These are phyloP conservation scores for Clupea harengus DNA, from an alignment of 2,113 vertebrate species.

Conservation along the genomic window DNA sequence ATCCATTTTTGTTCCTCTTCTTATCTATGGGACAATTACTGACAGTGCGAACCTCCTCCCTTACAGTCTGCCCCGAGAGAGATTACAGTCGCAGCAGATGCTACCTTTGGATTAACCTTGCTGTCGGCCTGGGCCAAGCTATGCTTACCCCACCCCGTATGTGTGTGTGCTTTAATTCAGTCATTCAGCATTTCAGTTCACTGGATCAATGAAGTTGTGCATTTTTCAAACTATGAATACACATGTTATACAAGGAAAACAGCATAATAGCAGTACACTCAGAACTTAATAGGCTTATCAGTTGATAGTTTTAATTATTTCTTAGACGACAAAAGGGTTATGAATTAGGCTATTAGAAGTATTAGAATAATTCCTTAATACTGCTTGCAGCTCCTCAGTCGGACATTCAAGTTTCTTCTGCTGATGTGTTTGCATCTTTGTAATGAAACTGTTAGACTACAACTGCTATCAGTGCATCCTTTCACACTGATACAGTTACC, in stretches of 20 bases:
- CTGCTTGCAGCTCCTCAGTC: background rate
- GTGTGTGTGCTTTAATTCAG: background rate
- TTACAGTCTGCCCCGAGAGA: slow-evolving; percentile 51
- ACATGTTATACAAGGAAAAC: background rate
- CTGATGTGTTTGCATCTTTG: background rate
- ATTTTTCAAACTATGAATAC: background rate
- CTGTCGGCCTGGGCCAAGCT: slow-evolving; percentile 64
- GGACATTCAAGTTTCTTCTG: background rate
- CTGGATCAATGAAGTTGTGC: background rate
- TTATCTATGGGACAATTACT: slow-evolving; percentile 25
- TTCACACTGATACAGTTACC: background rate
- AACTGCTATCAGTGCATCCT: background rate
- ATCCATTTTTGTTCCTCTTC: background rate
- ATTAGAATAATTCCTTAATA: background rate
- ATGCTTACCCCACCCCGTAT: slow-evolving; percentile 47
- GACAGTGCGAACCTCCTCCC: slow-evolving; percentile 53
- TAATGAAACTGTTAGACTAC: background rate
- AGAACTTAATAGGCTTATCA: background rate
- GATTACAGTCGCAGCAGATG: slow-evolving; percentile 71
- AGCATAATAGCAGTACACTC: background rate
- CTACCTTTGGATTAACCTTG: slow-evolving; percentile 67
- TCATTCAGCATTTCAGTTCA: background rate
- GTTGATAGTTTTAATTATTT: background rate
- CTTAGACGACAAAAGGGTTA: background rate
- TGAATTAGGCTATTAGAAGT: background rate